Conservation (phyloP, 2,797 vertebrate species). For the Diglossa cyanea region DNA sequence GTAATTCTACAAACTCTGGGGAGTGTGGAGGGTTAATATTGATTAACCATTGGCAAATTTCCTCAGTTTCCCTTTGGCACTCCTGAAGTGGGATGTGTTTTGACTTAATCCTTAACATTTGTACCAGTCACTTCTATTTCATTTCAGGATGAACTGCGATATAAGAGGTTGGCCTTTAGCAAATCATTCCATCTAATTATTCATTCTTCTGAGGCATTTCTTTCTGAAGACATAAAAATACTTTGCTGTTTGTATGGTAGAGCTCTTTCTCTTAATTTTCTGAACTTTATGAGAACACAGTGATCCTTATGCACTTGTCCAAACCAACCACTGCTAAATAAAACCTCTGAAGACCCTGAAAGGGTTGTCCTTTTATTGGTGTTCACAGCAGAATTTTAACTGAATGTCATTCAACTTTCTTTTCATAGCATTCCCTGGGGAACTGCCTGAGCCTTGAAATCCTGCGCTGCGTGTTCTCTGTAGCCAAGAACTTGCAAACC, state of each 20-base stretch:
- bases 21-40: not conserved
- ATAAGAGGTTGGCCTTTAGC: not conserved
- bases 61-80: not conserved
- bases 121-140: not conserved
- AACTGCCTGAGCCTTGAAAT: not conserved
- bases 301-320: not conserved
- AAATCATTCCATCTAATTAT: not conserved
- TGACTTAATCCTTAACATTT: not conserved
- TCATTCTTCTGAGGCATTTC: not conserved
- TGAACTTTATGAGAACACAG: not conserved
- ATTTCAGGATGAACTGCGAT: not conserved
- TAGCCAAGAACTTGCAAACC: conserved; percentile 15
- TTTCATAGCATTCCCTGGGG: not conserved
- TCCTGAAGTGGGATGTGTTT: not conserved
- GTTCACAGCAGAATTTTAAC: not conserved
- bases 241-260: not conserved
- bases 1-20: not conserved
- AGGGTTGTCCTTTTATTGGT: not conserved
- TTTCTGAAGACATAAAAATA: not conserved
- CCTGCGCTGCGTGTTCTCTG: not conserved
- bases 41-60: not conserved
- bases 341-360: not conserved
- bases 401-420: not conserved
- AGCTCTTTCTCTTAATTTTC: not conserved
- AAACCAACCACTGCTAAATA: not conserved